Base-by-base conservation (phyloP, 1,140 invertebrate species). In the Agrypnia vestita region DNA sequence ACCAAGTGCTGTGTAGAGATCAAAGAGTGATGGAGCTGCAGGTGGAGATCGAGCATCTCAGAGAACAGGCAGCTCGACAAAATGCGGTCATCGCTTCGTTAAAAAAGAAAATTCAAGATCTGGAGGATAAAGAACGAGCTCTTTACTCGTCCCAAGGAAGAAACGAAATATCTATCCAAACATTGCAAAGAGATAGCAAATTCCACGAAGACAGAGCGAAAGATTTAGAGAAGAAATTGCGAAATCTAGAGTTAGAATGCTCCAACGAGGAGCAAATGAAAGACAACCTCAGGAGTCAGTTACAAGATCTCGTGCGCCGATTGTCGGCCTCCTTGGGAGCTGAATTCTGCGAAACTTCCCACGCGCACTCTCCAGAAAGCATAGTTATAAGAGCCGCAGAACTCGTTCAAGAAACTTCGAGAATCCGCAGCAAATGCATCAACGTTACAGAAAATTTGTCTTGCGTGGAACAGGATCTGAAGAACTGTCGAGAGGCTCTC, bases 51-150 rank as follows among this genome's bases (percentile, higher is more conserved):
- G 94, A 95, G 83, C 93, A 93, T 84, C 86, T 96, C 1, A 90
- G 94, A 44, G 94, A 96, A 80, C 95, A 96, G 87, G 91, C 94
- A 49, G 95, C 95, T 0, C 87, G 95, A 49, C 94, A 96, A 86
- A 94, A 93, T 84, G 93, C 95, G 0, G 90, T 96, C 44, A 95
- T 96, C 79, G 91, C 91, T 8, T 95, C 94, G 0, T 89, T 96
- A 17, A 94, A 94, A 84, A 94, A 94, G 85, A 92, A 94, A 80
- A 91, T 96, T 56, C 93, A 95, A 90, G 94, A 95, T 80, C 85
- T 94, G 19, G 95, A 96, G 85, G 94, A 95, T 79, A 88, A 92
- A 59, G 94, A 96, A 85, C 89, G 94, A 72, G 91, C 90, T 83
- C 86, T 95, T 11, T 91, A 92, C 83, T 89, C 91, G 0, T 85